These are phyloP conservation scores for Anthophora plumipes DNA, from an alignment of 2,888 invertebrate genomes.

Conservation along the genomic window DNA sequence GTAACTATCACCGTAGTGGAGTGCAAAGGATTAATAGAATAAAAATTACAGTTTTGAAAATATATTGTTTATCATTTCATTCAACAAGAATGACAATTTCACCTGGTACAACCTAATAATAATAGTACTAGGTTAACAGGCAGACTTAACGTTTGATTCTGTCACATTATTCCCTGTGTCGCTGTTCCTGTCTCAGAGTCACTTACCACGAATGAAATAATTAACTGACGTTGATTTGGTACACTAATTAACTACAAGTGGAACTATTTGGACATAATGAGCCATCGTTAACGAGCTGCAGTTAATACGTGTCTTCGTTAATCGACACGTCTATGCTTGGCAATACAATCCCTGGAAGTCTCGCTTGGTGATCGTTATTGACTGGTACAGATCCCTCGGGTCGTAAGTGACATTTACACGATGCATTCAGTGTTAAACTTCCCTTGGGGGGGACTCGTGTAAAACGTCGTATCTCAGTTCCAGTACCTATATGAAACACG, in stretches of 20 bases:
- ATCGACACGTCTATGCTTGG: slow-evolving; percentile 59
- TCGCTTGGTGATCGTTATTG: slow-evolving; percentile 69
- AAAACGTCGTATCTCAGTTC: slow-evolving; percentile 80
- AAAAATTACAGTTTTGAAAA: too few species aligned
- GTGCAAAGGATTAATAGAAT: too few species aligned
- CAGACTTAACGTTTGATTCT: not conserved
- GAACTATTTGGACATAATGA: slow-evolving; percentile 48
- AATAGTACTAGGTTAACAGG: too few species aligned
- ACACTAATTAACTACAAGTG: slow-evolving; percentile 48
- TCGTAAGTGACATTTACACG: slow-evolving; percentile 78
- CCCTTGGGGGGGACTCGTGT: slow-evolving; percentile 64
- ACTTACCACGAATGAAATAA: slow-evolving; percentile 20
- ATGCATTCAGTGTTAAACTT: slow-evolving; percentile 76
- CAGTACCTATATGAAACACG: slow-evolving; percentile 80
- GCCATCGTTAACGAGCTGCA: slow-evolving; percentile 50
- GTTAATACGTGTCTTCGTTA: slow-evolving; percentile 68
- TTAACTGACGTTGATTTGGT: slow-evolving; percentile 35
- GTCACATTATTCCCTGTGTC: not conserved
- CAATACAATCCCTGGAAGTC: slow-evolving; percentile 63
- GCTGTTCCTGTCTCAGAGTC: not conserved
- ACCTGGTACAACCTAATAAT: too few species aligned
- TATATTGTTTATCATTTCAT: too few species aligned
- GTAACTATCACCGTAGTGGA: too few species aligned
- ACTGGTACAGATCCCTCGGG: slow-evolving; percentile 72
- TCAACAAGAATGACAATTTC: too few species aligned